These are phyloP conservation scores for Tor tambroides DNA, from an alignment of 2,113 vertebrate species.

Conservation along the genomic window DNA sequence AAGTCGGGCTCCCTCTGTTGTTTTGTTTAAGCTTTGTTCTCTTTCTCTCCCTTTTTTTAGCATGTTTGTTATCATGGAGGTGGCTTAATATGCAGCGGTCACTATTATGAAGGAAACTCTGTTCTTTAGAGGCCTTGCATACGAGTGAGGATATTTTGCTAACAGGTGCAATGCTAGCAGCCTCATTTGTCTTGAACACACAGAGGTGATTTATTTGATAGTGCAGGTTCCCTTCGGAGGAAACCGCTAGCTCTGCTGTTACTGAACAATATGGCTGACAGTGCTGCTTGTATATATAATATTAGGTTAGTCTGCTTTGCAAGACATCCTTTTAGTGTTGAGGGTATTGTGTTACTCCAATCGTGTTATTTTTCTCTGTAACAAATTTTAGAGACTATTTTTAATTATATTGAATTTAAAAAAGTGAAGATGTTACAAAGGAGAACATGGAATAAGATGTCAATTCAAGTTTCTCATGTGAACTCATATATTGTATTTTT, in stretches of 20 bases:
- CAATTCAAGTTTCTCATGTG: too few relatives aligned
- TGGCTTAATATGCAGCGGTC: neutral
- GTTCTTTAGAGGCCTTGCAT: constrained; percentile 10
- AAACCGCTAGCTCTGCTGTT: constrained; percentile 48
- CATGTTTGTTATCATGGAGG: neutral
- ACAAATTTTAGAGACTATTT: neutral
- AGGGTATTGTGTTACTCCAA: neutral
- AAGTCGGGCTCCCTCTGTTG: neutral
- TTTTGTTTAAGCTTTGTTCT: constrained; percentile 33
- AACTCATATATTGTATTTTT: too few relatives aligned
- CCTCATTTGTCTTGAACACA: constrained; percentile 46
- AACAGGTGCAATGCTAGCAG: constrained; percentile 51
- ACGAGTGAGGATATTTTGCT: constrained; percentile 41
- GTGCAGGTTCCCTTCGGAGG: constrained; percentile 34
- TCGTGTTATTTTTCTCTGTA: neutral
- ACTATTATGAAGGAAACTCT: neutral
- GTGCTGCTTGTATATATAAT: constrained; percentile 33
- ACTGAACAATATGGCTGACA: constrained; percentile 37
- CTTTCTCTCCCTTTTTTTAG: neutral
- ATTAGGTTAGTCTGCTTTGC: constrained; percentile 16
- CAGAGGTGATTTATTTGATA: constrained; percentile 43
- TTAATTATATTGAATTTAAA: neutral
- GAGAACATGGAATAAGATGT: neutral
- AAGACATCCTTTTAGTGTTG: constrained; percentile 9
- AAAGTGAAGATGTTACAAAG: neutral